Evolutionary conservation across 2,888 invertebrate species (phyloP).

Genomic region (Apamea epomidion): DNA sequence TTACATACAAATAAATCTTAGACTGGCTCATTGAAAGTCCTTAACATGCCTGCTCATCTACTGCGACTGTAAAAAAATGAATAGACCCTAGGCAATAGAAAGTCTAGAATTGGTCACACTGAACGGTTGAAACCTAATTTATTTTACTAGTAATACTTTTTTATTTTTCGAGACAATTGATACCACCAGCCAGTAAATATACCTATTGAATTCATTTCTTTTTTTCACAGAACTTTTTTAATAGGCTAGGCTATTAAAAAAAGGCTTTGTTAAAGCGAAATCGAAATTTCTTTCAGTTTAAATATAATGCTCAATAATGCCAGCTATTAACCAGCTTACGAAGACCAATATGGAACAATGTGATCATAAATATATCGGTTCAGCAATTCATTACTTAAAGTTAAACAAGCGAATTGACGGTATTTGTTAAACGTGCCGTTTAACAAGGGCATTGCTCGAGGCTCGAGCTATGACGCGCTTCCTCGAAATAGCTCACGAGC

Average conservation of each 20-base stretch:
- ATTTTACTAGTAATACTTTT: not conserved
- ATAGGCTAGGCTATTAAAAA: not conserved
- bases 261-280: constrained; percentile 17
- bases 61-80: not conserved
- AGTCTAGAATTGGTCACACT: constrained; percentile 36
- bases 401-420: constrained; percentile 58
- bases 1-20: not conserved
- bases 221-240: not conserved
- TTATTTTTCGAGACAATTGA: constrained; percentile 9
- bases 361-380: constrained; percentile 60
- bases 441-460: constrained; percentile 63
- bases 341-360: constrained; percentile 56
- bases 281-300: constrained; percentile 5
- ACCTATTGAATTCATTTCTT: not conserved
- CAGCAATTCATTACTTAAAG: constrained; percentile 57
- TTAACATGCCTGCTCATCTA: not conserved
- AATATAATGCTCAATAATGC: constrained; percentile 14
- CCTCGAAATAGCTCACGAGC: constrained; percentile 63
- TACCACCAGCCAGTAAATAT: not conserved
- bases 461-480: constrained; percentile 62
- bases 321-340: constrained; percentile 16
- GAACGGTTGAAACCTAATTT: constrained; percentile 17
- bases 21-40: not conserved
- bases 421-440: constrained; percentile 58
- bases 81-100: constrained; percentile 17